Base-by-base conservation (phyloP, 1,140 invertebrate genomes). In the Trichonephila clavipes region DNA sequence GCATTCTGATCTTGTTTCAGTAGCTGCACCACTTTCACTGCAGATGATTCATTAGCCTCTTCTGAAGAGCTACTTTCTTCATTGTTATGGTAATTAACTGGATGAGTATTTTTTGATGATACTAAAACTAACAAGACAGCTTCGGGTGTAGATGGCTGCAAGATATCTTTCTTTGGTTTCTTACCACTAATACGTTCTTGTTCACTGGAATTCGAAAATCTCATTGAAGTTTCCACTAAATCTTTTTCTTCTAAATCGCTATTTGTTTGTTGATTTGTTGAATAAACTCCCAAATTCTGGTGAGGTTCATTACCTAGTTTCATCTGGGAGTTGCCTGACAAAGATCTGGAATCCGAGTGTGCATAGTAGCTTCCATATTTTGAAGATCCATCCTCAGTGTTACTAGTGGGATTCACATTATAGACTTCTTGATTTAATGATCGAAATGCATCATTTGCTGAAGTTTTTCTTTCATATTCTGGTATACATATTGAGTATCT, bases 61-160 rank as follows among this genome's bases (percentile, higher is more conserved):
- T 90, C 61, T 7, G 66, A 14, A 34, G 28, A 44, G 16, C 51
- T 64, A 10, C 51, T 40, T 18, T 62, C 59, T 6, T 64, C 61
- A 34, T 16, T 34, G 40, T 69, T 58, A 34, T n/a, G 44, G 6
- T 24, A 59, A 16, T 44, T 44, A 87, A 19, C 18, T 40, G 21
- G 18, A 28, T n/a, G 28, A 58, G 88, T 28, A 28, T 16, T 19
- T 51, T 90, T 77, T 18, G 69, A n/a, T 16, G 88, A 81, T 12
- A 90, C 88, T 0, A 90, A 40, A 1, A 90, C 88, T 19, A 90
- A n/a, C n/a, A 90, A n/a, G 7, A 90, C 28, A 81, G 88, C 88
- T 61, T 90, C 40, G 7, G 88, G 88, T 1, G 64, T 19, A 51
- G 87, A 88, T n/a, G 44, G 51, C n/a, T 8, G n/a, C 10, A 51